Evolutionary conservation across 2,797 vertebrate genomes (phyloP).

Genomic region (Acanthornis magna): DNA sequence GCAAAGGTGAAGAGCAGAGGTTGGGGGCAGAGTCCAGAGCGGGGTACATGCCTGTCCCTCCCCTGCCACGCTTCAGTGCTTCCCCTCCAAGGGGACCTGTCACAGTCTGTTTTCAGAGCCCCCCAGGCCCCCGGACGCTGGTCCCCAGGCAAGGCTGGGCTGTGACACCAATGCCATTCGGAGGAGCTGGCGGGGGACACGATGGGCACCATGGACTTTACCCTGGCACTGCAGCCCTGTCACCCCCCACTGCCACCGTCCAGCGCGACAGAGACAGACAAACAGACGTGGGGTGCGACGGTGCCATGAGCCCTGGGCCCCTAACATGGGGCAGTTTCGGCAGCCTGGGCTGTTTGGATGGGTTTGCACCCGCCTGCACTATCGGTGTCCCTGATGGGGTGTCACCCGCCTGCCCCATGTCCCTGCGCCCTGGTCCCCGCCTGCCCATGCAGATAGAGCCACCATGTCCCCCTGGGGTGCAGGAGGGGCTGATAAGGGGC

Average conservation of each 20-base stretch:
- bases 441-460: not conserved
- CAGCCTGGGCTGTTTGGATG: not conserved
- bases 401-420: not conserved
- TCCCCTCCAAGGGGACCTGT: not conserved
- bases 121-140: not conserved
- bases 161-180: not conserved
- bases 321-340: rapidly evolving
- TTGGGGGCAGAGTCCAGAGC: slow-evolving; percentile 15
- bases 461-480: not conserved
- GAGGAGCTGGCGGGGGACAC: not conserved
- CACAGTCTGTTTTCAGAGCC: not conserved
- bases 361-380: not conserved
- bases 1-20: slow-evolving; percentile 39
- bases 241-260: not conserved
- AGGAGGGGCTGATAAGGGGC: not conserved
- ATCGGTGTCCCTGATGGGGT: rapidly evolving
- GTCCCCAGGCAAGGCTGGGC: not conserved
- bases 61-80: not conserved
- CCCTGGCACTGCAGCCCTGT: not conserved
- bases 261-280: not conserved
- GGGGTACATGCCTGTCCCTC: not conserved
- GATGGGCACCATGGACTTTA: not conserved
- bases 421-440: rapidly evolving
- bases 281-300: rapidly evolving
- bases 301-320: not conserved